Percentiles rank a stretch among this genome's conserved stretches.
Evolutionary conservation across 2,888 invertebrate genomes (phyloP).

Genomic region (Dorcus hopei): DNA sequence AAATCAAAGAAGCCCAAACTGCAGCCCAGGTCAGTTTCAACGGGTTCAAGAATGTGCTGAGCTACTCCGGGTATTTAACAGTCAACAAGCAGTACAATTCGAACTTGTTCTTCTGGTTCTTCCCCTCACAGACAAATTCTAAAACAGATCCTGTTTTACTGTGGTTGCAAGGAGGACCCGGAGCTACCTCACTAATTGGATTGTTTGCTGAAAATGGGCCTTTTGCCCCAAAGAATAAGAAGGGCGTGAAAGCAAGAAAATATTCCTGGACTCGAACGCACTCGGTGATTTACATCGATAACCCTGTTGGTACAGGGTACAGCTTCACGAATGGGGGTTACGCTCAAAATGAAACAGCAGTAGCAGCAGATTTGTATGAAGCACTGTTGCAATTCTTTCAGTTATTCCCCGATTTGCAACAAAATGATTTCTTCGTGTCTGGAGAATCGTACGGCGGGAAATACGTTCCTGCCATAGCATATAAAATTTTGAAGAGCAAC

Average conservation of each 20-base stretch:
- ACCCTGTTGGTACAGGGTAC: constrained; percentile 90
- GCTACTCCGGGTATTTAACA: constrained; percentile 80
- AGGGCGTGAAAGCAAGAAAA: constrained; percentile 56
- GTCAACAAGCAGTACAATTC: constrained; percentile 75
- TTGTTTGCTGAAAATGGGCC: constrained; percentile 86
- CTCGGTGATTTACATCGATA: constrained; percentile 85
- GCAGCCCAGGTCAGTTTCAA: constrained; percentile 55
- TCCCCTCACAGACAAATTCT: constrained; percentile 61
- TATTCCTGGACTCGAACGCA: constrained; percentile 79
- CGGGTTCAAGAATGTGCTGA: constrained; percentile 58
- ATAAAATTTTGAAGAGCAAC: constrained; percentile 68
- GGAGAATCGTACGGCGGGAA: constrained; percentile 90
- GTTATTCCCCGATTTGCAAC: constrained; percentile 72
- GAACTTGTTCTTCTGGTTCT: constrained; percentile 91
- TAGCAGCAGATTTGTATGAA: constrained; percentile 75
- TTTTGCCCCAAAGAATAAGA: constrained; percentile 52
- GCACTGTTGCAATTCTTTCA: constrained; percentile 79
- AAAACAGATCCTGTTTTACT: constrained; percentile 68
- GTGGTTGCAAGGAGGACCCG: constrained; percentile 87
- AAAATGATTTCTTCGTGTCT: constrained; percentile 78
- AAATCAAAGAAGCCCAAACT: constrained; percentile 62
- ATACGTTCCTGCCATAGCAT: constrained; percentile 73
- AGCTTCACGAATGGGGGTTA: constrained; percentile 85
- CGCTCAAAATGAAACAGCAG: constrained; percentile 73
- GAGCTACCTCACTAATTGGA: constrained; percentile 75